These are phyloP conservation scores for Crocuta crocuta DNA, from an alignment of 2,113 vertebrate species.

Conservation along the genomic window DNA sequence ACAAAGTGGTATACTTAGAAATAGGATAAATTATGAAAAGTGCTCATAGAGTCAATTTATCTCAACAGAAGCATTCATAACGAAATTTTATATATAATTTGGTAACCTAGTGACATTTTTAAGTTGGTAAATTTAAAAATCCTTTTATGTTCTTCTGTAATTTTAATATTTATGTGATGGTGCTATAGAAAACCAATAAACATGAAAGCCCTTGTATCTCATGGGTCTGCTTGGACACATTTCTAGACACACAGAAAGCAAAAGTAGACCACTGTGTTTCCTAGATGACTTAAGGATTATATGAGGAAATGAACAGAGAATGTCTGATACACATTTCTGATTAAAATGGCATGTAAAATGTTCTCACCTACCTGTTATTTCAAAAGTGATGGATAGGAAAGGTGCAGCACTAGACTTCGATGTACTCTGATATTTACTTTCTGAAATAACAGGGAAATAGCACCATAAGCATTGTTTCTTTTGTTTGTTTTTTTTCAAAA, in stretches of 20 bases:
- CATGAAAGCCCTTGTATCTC: slow-evolving; percentile 21
- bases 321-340: slow-evolving; percentile 55
- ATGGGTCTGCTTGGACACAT: background rate
- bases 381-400: slow-evolving; percentile 94
- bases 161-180: slow-evolving; percentile 26
- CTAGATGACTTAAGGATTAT: background rate
- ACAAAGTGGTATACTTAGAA: background rate
- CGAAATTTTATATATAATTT: background rate
- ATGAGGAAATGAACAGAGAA: background rate
- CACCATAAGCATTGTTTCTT: slow-evolving; percentile 81
- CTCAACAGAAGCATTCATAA: background rate
- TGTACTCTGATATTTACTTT: slow-evolving; percentile 90
- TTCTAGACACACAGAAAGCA: background rate
- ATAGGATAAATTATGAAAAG: background rate
- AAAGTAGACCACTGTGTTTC: background rate
- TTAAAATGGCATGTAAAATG: slow-evolving; percentile 63
- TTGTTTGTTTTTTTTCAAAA: slow-evolving; percentile 57
- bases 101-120: background rate
- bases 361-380: slow-evolving; percentile 93
- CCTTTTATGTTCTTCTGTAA: slow-evolving; percentile 24
- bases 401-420: slow-evolving; percentile 91
- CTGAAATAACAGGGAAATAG: slow-evolving; percentile 92
- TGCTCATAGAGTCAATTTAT: background rate
- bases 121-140: background rate
- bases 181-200: background rate